These are phyloP conservation scores for Platysternon megacephalum DNA, from an alignment of 2,113 vertebrate genomes.

Conservation along the genomic window DNA sequence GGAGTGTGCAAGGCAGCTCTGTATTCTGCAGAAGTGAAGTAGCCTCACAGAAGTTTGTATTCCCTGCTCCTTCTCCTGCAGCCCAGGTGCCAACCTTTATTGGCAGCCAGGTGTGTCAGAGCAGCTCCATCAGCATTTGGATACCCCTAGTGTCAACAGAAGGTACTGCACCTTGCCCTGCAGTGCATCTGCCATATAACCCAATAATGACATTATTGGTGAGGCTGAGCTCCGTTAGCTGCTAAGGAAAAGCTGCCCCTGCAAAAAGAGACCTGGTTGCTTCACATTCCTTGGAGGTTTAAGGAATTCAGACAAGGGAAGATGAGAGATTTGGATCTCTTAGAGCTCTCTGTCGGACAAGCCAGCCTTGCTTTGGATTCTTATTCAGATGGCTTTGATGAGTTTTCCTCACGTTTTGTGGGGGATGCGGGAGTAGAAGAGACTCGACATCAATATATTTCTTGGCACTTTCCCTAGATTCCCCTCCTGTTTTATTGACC, in stretches of 20 bases:
- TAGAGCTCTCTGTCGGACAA: not conserved
- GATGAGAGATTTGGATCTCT: not conserved
- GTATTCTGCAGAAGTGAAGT: not conserved
- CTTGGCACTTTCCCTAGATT: conserved; percentile 16
- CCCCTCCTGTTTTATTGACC: not conserved
- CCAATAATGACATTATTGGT: not conserved
- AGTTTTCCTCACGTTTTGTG: not conserved
- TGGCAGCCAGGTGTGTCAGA: not conserved
- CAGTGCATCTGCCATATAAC: not conserved
- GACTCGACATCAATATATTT: conserved; percentile 17
- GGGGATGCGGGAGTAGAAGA: not conserved
- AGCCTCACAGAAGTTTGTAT: not conserved
- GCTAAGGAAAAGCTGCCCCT: not conserved
- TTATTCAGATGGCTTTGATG: not conserved
- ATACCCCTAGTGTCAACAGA: not conserved
- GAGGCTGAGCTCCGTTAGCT: not conserved
- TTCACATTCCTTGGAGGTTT: not conserved
- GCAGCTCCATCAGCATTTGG: not conserved
- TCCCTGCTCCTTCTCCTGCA: not conserved
- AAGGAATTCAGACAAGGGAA: not conserved
- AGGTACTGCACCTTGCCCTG: not conserved
- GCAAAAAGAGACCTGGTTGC: not conserved
- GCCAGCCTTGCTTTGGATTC: not conserved
- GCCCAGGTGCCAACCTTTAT: not conserved
- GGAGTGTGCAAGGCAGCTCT: not conserved